Evolutionary conservation across 2,797 vertebrate genomes (phyloP).

Genomic region (Remorina albescens): DNA sequence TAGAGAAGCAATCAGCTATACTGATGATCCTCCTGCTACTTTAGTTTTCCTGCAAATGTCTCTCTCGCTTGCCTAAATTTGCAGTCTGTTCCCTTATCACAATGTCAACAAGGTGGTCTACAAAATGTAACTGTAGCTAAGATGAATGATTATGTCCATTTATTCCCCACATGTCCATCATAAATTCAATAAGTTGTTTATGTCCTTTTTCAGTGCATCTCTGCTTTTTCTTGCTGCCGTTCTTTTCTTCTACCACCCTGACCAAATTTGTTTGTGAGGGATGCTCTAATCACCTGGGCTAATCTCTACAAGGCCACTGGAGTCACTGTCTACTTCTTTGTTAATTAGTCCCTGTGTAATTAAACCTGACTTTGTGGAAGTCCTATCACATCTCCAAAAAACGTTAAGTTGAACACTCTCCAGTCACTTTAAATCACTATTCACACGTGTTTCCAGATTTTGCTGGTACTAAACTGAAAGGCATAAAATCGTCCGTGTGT

Average conservation of each 20-base stretch:
- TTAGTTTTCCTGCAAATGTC: constrained; percentile 12
- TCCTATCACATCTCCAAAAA: constrained; percentile 23
- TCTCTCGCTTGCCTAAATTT: neutral
- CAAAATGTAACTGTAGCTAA: constrained; percentile 12
- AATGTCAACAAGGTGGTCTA: constrained; percentile 17
- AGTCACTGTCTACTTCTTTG: constrained; percentile 36
- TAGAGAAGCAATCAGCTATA: neutral
- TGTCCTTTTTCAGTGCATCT: neutral
- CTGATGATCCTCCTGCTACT: neutral
- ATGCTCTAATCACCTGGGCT: constrained; percentile 39
- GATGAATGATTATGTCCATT: constrained; percentile 33
- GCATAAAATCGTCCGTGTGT: neutral
- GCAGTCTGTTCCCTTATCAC: constrained; percentile 1
- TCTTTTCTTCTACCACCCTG: constrained; percentile 8
- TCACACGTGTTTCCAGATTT: neutral
- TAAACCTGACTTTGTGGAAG: constrained; percentile 26
- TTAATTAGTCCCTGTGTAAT: constrained; percentile 32
- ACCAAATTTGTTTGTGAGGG: constrained; percentile 45
- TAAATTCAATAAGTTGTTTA: constrained; percentile 1
- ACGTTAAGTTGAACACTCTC: neutral
- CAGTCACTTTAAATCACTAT: neutral
- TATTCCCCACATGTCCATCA: constrained; percentile 25
- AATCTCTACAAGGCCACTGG: constrained; percentile 49
- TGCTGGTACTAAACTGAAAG: neutral
- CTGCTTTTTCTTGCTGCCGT: constrained; percentile 8